Evolutionary conservation across 1,140 invertebrate genomes (phyloP).

Genomic region (Cotesia chilonis): DNA sequence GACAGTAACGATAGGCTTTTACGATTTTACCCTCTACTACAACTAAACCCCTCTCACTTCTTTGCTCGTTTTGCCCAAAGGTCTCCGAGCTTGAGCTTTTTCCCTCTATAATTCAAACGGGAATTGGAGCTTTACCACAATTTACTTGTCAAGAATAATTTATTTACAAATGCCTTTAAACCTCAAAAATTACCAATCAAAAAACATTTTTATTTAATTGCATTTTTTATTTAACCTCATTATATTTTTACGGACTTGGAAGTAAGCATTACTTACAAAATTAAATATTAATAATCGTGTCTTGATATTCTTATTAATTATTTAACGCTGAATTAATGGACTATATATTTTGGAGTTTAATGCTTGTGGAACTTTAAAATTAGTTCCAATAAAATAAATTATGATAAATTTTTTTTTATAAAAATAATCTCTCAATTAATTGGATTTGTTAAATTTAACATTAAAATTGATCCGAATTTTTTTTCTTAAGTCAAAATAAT

Average conservation of each 20-base stretch:
- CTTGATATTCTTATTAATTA: too few relatives aligned
- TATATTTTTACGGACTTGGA: not conserved
- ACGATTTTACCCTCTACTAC: slow-evolving; percentile 27
- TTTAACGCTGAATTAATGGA: too few relatives aligned
- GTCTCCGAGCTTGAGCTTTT: slow-evolving; percentile 33
- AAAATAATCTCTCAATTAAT: too few relatives aligned
- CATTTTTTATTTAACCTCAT: not conserved
- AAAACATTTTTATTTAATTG: slow-evolving; percentile 4
- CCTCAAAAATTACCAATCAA: not conserved
- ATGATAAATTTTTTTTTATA: too few relatives aligned
- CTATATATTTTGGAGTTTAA: too few relatives aligned
- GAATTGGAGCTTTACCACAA: slow-evolving; percentile 37
- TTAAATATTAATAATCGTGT: too few relatives aligned
- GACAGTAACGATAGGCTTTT: slow-evolving; percentile 34
- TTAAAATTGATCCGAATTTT: too few relatives aligned
- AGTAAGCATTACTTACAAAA: too few relatives aligned
- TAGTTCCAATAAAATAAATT: too few relatives aligned
- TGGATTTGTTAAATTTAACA: too few relatives aligned
- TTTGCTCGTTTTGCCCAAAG: not conserved
- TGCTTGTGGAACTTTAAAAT: too few relatives aligned
- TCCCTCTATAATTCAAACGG: slow-evolving; percentile 35
- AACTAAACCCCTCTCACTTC: slow-evolving; percentile 14
- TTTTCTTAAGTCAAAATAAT: too few relatives aligned
- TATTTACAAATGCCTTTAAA: not conserved
- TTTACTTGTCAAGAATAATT: slow-evolving; percentile 25